phyloP scores from a whole-genome alignment of 2,888 invertebrate species.

The Metacarcinus magister region DNA sequence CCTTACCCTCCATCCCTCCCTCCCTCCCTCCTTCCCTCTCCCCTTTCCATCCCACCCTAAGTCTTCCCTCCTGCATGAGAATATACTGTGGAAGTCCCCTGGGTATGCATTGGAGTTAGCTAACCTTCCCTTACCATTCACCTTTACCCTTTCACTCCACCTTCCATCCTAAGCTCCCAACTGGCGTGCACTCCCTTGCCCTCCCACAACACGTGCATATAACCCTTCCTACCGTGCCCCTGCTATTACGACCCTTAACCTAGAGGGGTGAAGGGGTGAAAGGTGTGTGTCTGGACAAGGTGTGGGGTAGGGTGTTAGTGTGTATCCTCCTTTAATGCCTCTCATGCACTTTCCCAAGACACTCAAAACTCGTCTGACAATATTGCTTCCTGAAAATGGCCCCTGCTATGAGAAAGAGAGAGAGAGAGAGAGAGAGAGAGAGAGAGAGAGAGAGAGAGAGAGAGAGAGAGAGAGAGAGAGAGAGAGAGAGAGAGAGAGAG shows the following conservation, averaged over 20 bases:
- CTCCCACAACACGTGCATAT: not conserved
- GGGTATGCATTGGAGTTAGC: not conserved
- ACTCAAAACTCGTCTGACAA: not conserved
- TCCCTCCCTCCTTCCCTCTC: not conserved
- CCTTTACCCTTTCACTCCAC: not conserved
- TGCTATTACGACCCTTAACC: not conserved
- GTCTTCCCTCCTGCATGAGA: not conserved
- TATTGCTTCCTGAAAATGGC: slow-evolving; percentile 28
- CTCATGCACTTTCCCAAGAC: slow-evolving; percentile 15
- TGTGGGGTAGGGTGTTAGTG: not conserved
- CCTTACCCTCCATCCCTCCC: not conserved
- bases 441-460: slow-evolving; percentile 36
- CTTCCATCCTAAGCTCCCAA: not conserved
- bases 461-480: not conserved
- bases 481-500: not conserved
- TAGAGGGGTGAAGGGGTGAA: not conserved
- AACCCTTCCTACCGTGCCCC: not conserved
- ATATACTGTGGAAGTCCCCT: not conserved
- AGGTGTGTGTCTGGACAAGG: not conserved
- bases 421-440: slow-evolving; percentile 48
- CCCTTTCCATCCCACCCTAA: not conserved
- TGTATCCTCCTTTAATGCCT: not conserved
- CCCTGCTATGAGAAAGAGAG: not conserved
- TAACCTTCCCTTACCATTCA: not conserved
- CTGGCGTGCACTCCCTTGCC: not conserved